Evolutionary conservation across 2,797 vertebrate species (phyloP).

Genomic region (Pseudopleuronectes americanus): DNA sequence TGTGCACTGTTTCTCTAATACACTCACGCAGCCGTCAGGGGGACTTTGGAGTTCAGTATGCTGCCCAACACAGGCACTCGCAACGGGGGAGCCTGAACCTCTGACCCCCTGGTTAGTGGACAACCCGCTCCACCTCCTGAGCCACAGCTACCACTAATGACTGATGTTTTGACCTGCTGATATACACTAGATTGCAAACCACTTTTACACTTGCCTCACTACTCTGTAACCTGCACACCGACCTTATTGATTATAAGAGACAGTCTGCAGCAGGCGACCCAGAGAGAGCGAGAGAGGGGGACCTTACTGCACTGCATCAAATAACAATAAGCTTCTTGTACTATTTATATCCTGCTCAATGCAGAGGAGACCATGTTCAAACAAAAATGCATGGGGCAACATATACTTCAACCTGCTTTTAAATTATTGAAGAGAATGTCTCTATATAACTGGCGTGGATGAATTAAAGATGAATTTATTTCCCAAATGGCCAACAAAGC

Average conservation of each 20-base stretch:
- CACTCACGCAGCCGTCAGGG: no score
- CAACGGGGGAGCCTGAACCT: no score
- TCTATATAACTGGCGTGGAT: constrained; percentile 1
- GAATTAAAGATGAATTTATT: constrained; percentile 11
- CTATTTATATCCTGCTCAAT: constrained; percentile 1
- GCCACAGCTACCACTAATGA: no score
- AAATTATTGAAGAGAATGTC: constrained; percentile 20
- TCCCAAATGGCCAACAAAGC: neutral
- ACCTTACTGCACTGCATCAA: constrained; percentile 9
- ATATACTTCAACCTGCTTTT: constrained; percentile 5
- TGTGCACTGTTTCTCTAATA: no score
- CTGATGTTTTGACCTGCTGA: no score
- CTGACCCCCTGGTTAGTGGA: no score
- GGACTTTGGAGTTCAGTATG: no score
- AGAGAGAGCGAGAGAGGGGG: neutral
- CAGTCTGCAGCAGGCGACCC: constrained; percentile 1
- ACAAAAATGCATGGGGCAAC: neutral
- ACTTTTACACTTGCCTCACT: neutral
- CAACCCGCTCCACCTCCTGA: no score
- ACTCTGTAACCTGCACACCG: neutral
- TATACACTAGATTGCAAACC: no score
- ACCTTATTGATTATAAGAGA: constrained; percentile 10
- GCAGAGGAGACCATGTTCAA: constrained; percentile 2
- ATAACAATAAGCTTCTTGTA: constrained; percentile 3
- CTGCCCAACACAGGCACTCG: no score